Conservation (phyloP, 2,888 invertebrate species). For the Monopis laevigella region DNA sequence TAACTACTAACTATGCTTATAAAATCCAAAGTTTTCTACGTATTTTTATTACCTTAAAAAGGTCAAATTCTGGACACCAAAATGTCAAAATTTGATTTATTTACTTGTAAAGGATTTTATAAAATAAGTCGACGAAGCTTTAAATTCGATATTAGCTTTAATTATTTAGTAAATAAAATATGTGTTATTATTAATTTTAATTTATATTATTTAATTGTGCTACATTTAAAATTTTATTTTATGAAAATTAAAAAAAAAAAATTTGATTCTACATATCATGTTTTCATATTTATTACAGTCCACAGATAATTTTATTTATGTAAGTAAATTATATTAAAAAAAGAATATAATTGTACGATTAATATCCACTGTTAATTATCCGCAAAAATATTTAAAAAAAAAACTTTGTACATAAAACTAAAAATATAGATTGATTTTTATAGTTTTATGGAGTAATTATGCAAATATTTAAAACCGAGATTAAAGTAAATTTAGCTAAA, state of each 20-base stretch:
- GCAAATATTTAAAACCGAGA: too few relatives aligned
- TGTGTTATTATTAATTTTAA: constrained; percentile 25
- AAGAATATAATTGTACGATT: too few relatives aligned
- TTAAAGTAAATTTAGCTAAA: too few relatives aligned
- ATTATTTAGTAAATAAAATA: constrained; percentile 39
- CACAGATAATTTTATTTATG: too few relatives aligned
- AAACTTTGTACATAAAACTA: too few relatives aligned
- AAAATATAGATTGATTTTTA: too few relatives aligned
- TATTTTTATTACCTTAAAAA: background rate
- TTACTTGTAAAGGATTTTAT: background rate
- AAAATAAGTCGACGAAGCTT: constrained; percentile 55
- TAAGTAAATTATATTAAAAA: too few relatives aligned
- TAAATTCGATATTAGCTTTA: constrained; percentile 67
- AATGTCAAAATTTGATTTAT: background rate
- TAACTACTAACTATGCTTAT: background rate
- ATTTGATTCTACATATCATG: too few relatives aligned
- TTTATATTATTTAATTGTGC: background rate
- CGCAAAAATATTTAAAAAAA: too few relatives aligned
- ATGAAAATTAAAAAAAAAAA: background rate
- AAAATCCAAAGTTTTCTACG: background rate
- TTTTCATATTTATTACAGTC: too few relatives aligned
- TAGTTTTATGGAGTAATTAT: too few relatives aligned
- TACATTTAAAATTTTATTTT: background rate
- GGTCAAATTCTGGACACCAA: background rate
- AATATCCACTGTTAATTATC: too few relatives aligned